Evolutionary conservation across 2,797 vertebrate genomes (phyloP).

Genomic region (Potorous gilbertii): DNA sequence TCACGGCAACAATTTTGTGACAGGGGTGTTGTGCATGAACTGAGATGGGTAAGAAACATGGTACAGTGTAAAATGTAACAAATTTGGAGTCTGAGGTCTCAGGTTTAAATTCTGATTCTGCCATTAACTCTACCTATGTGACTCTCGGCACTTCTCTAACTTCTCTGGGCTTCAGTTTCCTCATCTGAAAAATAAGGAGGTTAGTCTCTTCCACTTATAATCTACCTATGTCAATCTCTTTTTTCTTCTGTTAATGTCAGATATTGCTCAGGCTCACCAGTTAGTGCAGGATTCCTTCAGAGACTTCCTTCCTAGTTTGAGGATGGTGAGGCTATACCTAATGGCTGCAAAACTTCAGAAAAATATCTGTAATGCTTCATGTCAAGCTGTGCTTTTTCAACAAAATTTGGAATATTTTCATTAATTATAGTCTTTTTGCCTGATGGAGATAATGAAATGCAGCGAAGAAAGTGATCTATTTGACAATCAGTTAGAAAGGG

Average conservation of each 20-base stretch:
- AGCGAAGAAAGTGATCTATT: constrained; percentile 23
- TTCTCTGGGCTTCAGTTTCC: background rate
- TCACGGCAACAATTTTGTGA: background rate
- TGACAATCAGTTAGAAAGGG: constrained; percentile 29
- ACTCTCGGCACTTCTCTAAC: background rate
- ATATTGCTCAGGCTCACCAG: constrained; percentile 42
- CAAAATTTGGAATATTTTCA: constrained; percentile 48
- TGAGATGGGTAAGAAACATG: background rate
- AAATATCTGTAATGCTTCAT: constrained; percentile 23
- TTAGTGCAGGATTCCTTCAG: constrained; percentile 33
- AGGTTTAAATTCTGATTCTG: background rate
- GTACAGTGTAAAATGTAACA: background rate
- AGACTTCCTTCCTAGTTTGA: constrained; percentile 43
- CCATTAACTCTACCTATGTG: background rate
- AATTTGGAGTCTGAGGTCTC: background rate
- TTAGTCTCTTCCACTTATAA: background rate
- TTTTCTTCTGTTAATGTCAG: background rate
- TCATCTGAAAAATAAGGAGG: background rate
- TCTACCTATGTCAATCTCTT: background rate
- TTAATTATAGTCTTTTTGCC: constrained; percentile 33
- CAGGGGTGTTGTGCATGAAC: background rate
- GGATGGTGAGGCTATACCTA: constrained; percentile 45
- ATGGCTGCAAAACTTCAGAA: constrained; percentile 10
- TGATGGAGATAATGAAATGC: constrained; percentile 43
- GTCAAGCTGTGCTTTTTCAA: constrained; percentile 31